These are phyloP conservation scores for Phaetusa simplex DNA, from an alignment of 2,113 vertebrate species.

Conservation along the genomic window DNA sequence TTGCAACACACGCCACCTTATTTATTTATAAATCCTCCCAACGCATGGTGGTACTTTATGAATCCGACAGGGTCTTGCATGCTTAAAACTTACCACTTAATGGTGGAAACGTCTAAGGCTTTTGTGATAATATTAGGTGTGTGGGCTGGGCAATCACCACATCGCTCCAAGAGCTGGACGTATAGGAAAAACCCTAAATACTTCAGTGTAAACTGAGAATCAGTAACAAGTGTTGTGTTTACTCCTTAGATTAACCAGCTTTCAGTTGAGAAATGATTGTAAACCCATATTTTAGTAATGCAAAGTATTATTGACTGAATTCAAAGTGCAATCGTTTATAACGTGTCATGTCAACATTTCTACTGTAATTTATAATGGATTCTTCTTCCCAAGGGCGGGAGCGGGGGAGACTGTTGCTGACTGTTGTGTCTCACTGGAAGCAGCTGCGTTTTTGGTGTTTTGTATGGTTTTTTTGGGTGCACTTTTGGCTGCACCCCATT, in stretches of 20 bases:
- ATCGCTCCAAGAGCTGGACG: neutral
- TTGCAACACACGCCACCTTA: neutral
- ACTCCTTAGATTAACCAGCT: neutral
- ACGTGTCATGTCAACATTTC: neutral
- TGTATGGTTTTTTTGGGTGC: neutral
- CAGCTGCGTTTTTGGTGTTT: neutral
- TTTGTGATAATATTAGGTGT: neutral
- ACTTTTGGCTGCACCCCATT: rapidly evolving
- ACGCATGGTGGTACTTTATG: rapidly evolving
- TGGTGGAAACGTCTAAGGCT: neutral
- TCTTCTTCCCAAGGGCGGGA: neutral
- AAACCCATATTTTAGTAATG: neutral
- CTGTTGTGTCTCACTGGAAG: neutral
- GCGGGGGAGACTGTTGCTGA: neutral
- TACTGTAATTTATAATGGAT: neutral
- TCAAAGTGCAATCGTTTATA: neutral
- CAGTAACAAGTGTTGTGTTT: neutral
- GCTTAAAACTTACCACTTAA: neutral
- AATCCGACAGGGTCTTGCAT: neutral
- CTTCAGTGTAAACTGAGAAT: neutral
- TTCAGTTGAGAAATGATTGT: neutral
- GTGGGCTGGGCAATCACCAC: neutral
- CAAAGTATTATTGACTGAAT: slow-evolving; percentile 23
- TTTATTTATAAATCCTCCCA: neutral
- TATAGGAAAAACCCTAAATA: neutral